A percentile compares a stretch with the other conserved stretches of the same genome.
Conservation (phyloP, 2,113 vertebrate species). For the Malurus alboscapulatus region DNA sequence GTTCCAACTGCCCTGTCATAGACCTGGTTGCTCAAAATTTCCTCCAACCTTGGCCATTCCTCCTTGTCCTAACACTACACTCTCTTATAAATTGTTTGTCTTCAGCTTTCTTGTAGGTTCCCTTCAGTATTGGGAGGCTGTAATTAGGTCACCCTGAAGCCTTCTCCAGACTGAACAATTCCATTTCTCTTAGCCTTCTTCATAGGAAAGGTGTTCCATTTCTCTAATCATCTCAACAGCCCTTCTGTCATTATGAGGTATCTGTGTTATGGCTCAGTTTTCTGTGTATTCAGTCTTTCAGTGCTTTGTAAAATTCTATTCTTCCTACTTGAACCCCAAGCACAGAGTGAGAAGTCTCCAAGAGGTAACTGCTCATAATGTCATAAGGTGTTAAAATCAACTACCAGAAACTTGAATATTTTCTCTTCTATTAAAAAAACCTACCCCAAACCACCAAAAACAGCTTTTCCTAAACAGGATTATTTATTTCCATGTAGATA, state of each 20-base stretch:
- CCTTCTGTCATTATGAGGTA: not conserved
- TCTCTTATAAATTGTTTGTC: not conserved
- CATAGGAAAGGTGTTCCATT: not conserved
- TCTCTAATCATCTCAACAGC: rapidly evolving
- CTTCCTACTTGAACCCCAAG: not conserved
- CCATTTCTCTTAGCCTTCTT: not conserved
- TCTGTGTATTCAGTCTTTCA: not conserved
- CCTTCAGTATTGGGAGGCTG: not conserved
- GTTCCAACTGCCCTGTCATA: not conserved
- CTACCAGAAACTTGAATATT: not conserved
- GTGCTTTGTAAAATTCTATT: not conserved
- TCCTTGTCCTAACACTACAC: not conserved
- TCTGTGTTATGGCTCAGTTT: not conserved
- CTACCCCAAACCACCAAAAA: too few species aligned
- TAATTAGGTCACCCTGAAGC: not conserved
- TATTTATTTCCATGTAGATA: not conserved
- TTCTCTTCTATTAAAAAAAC: not conserved
- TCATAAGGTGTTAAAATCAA: not conserved
- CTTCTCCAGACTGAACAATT: not conserved
- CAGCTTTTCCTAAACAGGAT: not conserved
- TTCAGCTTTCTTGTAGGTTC: not conserved
- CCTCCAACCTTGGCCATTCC: too few species aligned
- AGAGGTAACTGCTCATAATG: not conserved
- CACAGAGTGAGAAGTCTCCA: not conserved
- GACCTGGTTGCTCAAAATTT: not conserved